Evolutionary conservation across 2,888 invertebrate genomes (phyloP).

Genomic region (Dryomyza anilis): DNA sequence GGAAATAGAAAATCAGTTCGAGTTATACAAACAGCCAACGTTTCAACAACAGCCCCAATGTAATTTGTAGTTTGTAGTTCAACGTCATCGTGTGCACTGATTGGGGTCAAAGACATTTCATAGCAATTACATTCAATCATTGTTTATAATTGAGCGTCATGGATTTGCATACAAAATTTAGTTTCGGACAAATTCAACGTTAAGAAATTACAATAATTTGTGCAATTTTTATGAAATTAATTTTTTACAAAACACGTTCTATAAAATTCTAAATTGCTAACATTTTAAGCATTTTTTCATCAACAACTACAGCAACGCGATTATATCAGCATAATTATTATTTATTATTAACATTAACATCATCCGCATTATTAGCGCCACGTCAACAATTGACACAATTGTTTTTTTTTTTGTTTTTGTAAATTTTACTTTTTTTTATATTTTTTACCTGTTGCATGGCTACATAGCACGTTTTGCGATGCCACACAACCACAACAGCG

Average conservation of each 20-base stretch:
- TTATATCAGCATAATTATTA: background rate
- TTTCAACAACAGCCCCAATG: too few species aligned
- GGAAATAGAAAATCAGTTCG: too few species aligned
- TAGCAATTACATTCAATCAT: constrained; percentile 1
- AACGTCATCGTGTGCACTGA: too few species aligned
- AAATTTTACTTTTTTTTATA: background rate
- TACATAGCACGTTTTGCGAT: background rate
- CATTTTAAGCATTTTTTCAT: background rate
- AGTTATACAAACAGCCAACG: too few species aligned
- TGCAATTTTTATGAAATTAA: background rate
- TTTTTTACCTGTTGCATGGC: background rate
- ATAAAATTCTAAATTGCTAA: background rate
- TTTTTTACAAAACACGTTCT: background rate
- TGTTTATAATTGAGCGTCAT: constrained; percentile 5
- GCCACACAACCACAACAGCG: background rate
- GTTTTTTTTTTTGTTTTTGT: constrained; percentile 1
- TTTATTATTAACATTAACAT: background rate
- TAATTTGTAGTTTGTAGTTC: too few species aligned
- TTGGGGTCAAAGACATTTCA: background rate
- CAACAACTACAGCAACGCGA: background rate
- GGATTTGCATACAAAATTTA: background rate
- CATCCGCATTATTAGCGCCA: constrained; percentile 10
- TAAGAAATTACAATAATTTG: background rate
- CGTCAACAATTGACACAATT: constrained; percentile 18
- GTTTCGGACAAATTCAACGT: too few species aligned